Evolutionary conservation across 2,888 invertebrate genomes (phyloP).

Genomic region (Orthosia gracilis): DNA sequence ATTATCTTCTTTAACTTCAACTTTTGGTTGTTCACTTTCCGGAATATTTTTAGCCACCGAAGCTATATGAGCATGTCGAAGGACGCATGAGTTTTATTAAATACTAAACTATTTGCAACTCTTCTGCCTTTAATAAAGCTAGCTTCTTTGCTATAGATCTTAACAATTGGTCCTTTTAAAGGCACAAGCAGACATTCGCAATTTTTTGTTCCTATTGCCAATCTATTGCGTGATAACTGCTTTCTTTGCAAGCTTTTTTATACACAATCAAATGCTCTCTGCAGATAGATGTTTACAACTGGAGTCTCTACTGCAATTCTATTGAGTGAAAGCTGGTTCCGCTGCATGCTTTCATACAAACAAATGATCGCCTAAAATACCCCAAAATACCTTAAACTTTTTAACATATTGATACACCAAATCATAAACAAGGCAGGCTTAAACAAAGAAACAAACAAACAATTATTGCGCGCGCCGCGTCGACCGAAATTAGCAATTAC

Average conservation of each 20-base stretch:
- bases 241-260: no score
- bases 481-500: slow-evolving; percentile 87
- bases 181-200: background rate
- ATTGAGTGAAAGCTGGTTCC: background rate
- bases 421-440: slow-evolving; percentile 55
- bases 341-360: background rate
- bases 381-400: background rate
- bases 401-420: slow-evolving; percentile 46
- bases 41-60: no score
- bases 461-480: slow-evolving; percentile 79
- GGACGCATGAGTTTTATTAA: no score
- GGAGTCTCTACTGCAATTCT: no score
- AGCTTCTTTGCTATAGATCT: no score
- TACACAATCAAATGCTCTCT: no score
- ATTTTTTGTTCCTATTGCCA: no score
- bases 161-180: background rate
- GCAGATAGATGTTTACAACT: no score
- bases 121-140: background rate
- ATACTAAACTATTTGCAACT: no score
- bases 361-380: background rate
- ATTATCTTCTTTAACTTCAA: background rate
- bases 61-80: no score
- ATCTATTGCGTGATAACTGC: no score
- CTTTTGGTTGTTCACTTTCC: no score
- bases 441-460: slow-evolving; percentile 82